Evolutionary conservation across 2,797 vertebrate species (phyloP).

Genomic region (Lacerta agilis): DNA sequence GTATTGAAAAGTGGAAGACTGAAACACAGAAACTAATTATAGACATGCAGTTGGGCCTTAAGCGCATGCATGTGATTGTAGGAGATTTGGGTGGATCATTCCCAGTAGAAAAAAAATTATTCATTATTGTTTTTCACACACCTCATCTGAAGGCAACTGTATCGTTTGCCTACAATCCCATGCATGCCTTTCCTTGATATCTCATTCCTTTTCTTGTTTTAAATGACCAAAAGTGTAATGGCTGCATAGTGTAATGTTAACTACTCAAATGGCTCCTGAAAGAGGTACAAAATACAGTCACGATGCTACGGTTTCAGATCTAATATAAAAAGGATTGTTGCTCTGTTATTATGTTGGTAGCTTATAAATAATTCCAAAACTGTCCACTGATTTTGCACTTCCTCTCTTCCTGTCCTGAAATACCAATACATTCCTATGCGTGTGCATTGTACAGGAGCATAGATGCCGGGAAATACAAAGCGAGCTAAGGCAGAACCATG

Average conservation of each 20-base stretch:
- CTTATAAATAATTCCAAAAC: neutral
- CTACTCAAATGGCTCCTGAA: neutral
- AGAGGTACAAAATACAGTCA: neutral
- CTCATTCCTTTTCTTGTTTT: neutral
- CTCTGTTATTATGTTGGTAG: neutral
- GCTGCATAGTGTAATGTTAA: neutral
- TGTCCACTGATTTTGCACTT: neutral
- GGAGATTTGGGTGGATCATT: neutral
- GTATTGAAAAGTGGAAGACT: neutral
- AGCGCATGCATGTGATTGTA: too few species aligned
- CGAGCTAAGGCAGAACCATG: accelerated
- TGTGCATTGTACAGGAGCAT: neutral
- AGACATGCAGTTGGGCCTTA: neutral
- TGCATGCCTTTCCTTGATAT: neutral
- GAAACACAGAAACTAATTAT: neutral
- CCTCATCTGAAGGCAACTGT: neutral
- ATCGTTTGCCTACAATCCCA: neutral
- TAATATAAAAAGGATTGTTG: neutral
- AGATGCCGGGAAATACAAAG: accelerated
- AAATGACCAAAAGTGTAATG: neutral
- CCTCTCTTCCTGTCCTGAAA: neutral
- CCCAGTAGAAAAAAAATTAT: neutral
- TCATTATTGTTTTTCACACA: neutral
- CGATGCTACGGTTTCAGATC: neutral
- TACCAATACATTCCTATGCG: neutral